A percentile compares a stretch with the other conserved stretches of the same genome.
Evolutionary conservation across 2,888 invertebrate genomes (phyloP).

Genomic region (Melieria omissa): DNA sequence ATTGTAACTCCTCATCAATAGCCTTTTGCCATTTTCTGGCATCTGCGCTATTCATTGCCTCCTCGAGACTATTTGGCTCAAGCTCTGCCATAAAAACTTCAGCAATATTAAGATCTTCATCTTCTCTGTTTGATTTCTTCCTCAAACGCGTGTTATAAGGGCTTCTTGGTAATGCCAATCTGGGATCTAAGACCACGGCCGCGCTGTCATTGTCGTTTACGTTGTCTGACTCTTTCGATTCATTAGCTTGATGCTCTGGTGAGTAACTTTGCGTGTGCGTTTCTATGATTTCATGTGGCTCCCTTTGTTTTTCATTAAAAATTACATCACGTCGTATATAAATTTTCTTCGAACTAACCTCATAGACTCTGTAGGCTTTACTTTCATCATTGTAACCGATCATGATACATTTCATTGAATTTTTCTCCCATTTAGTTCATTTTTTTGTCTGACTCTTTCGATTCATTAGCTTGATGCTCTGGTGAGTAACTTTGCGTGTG

Average conservation of each 20-base stretch:
- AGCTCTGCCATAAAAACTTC: conserved; percentile 21
- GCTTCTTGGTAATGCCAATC: conserved; percentile 13
- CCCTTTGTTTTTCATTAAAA: conserved; percentile 9
- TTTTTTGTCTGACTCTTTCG: not conserved
- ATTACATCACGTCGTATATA: conserved; percentile 10
- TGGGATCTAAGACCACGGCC: not conserved
- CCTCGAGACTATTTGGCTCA: conserved; percentile 31
- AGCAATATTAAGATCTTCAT: conserved; percentile 3
- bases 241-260: not conserved
- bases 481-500: too few species aligned
- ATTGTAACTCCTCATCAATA: conserved; percentile 20
- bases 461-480: too few species aligned
- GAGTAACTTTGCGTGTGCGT: not conserved
- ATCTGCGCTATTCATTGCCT: conserved; percentile 21
- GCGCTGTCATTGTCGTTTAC: not conserved
- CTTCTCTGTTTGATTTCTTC: conserved; percentile 6
- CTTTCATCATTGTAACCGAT: too few species aligned
- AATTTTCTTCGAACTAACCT: not conserved
- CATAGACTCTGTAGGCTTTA: conserved; percentile 14
- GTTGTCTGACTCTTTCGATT: not conserved
- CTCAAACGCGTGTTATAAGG: conserved; percentile 15
- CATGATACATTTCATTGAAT: too few species aligned
- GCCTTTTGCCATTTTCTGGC: not conserved
- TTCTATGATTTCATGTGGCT: conserved; percentile 7
- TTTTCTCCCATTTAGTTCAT: too few species aligned